Evolutionary conservation across 2,113 vertebrate genomes (phyloP).

Genomic region (Balaeniceps rex): DNA sequence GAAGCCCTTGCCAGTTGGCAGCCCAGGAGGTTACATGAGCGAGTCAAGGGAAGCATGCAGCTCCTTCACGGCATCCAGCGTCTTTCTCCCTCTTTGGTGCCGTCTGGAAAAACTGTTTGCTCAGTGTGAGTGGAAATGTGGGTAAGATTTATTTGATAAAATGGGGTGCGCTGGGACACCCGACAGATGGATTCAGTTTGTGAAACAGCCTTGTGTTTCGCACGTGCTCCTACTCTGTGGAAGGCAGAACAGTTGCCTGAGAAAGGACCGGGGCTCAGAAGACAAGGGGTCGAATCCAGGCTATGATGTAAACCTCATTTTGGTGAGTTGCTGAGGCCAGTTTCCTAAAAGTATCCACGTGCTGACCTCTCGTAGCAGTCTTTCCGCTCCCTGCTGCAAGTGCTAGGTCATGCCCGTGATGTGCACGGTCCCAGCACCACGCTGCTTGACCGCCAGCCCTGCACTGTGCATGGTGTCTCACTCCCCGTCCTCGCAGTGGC

Average conservation of each 20-base stretch:
- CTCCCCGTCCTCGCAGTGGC: neutral
- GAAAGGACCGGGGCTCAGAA: neutral
- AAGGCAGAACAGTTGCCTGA: neutral
- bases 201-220: neutral
- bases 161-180: neutral
- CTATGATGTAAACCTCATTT: neutral
- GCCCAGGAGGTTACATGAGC: neutral
- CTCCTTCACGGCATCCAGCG: neutral
- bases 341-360: neutral
- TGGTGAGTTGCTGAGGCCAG: neutral
- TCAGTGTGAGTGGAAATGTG: neutral
- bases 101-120: neutral
- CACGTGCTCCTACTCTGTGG: neutral
- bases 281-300: neutral
- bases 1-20: neutral
- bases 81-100: neutral
- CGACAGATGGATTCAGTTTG: neutral
- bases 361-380: neutral
- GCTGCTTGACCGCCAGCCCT: neutral
- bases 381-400: neutral
- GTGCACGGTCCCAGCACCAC: neutral
- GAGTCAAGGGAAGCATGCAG: neutral
- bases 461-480: accelerated
- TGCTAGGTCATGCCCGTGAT: accelerated
- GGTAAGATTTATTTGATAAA: neutral